Percentiles rank a stretch among this genome's conserved stretches.
These are phyloP conservation scores for Phasianus colchicus DNA, from an alignment of 2,113 vertebrate species.

Conservation along the genomic window DNA sequence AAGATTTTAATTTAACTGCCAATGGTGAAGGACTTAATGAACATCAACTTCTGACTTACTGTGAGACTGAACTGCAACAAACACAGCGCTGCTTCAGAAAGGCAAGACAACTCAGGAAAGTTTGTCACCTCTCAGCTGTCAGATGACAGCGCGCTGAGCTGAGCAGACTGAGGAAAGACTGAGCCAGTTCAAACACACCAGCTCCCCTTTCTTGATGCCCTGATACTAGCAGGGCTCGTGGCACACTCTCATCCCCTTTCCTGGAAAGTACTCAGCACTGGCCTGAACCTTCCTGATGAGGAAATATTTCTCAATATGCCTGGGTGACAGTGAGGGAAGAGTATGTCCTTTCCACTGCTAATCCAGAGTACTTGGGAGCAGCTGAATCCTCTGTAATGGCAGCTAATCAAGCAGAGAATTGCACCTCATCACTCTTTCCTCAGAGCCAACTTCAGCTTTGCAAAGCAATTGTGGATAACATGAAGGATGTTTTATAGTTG, in stretches of 20 bases:
- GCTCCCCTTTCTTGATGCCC: neutral
- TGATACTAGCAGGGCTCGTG: neutral
- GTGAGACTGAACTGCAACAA: neutral
- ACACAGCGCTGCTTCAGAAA: neutral
- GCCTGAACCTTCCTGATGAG: fast-evolving
- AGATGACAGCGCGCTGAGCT: neutral
- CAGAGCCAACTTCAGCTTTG: neutral
- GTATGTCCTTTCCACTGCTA: neutral
- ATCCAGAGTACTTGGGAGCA: neutral
- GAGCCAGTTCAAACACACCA: neutral
- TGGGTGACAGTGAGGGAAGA: neutral
- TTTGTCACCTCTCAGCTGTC: neutral
- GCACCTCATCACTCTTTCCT: neutral
- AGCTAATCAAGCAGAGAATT: conserved; percentile 1
- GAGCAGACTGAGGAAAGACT: neutral
- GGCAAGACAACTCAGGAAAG: neutral
- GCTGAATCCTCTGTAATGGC: neutral
- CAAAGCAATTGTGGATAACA: neutral
- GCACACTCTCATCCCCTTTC: neutral
- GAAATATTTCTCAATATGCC: neutral
- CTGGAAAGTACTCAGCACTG: neutral
- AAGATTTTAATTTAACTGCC: neutral
- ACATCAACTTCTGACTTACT: neutral
- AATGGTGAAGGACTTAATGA: neutral
- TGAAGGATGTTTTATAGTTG: neutral